Conservation (phyloP, 2,113 vertebrate genomes). For the Zapus hudsonius region DNA sequence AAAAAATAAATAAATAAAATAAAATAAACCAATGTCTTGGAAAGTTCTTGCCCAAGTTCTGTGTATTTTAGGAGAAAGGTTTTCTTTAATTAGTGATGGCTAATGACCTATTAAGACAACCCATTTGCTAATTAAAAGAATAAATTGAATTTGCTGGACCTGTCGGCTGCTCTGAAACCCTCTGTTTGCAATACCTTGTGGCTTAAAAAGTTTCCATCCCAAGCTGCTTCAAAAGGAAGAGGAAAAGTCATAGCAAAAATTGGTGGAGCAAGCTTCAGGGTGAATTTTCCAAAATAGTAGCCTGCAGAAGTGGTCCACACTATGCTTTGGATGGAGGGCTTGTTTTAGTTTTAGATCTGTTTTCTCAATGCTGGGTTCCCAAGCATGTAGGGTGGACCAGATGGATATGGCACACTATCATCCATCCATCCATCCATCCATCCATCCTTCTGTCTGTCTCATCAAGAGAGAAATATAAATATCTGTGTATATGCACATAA, state of each 20-base stretch:
- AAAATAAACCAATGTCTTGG: not conserved
- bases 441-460: not conserved
- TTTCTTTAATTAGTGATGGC: conserved; percentile 64
- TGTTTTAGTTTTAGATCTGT: not conserved
- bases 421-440: not conserved
- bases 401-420: not conserved
- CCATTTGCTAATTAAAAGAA: conserved; percentile 65
- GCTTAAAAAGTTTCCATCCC: not conserved
- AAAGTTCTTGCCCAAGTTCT: conserved; percentile 8
- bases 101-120: conserved; percentile 70
- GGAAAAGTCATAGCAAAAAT: not conserved
- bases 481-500: not conserved
- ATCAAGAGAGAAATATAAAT: not conserved
- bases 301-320: rapidly evolving
- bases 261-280: not conserved
- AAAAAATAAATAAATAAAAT: no score
- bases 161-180: conserved; percentile 35
- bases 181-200: conserved; percentile 30
- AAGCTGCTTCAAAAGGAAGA: not conserved
- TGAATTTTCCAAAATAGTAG: not conserved
- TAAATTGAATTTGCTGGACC: conserved; percentile 65
- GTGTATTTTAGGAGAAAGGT: not conserved
- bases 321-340: not conserved
- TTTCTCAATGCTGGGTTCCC: not conserved
- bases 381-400: not conserved